phyloP scores from a whole-genome alignment of 1,140 invertebrate species.

The Dryas iulia region DNA sequence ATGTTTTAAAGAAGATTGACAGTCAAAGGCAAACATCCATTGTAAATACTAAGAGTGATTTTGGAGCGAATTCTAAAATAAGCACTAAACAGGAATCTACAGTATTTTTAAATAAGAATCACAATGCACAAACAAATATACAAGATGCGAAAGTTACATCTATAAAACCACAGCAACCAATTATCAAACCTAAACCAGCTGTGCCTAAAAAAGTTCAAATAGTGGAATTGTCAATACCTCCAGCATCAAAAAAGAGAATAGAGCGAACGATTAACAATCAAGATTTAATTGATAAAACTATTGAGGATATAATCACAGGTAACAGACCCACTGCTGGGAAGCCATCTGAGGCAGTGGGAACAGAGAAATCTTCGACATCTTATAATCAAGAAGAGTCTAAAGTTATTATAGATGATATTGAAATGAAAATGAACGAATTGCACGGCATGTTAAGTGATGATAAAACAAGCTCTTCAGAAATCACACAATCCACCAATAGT shows the following conservation, averaged over 20 bases:
- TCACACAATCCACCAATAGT: constrained; percentile 40
- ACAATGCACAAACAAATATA: constrained; percentile 23
- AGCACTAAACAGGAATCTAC: constrained; percentile 48
- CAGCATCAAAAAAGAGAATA: constrained; percentile 29
- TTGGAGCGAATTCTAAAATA: constrained; percentile 15
- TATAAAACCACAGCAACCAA: constrained; percentile 17
- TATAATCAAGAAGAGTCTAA: constrained; percentile 37
- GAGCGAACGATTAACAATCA: constrained; percentile 59
- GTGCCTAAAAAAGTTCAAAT: constrained; percentile 36
- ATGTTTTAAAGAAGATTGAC: constrained; percentile 69
- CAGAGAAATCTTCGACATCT: constrained; percentile 29
- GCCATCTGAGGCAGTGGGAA: constrained; percentile 34
- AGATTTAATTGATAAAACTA: constrained; percentile 69
- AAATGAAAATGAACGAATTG: constrained; percentile 73
- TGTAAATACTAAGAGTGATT: constrained; percentile 44
- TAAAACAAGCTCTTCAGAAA: constrained; percentile 42
- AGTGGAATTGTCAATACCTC: constrained; percentile 16
- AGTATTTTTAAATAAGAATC: constrained; percentile 52
- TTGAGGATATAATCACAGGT: constrained; percentile 71
- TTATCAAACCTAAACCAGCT: constrained; percentile 25
- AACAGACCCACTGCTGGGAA: constrained; percentile 47
- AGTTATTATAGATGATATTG: constrained; percentile 58
- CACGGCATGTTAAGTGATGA: constrained; percentile 62
- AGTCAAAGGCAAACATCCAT: constrained; percentile 62
- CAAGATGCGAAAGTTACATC: constrained; percentile 16